These are phyloP conservation scores for Leptodactylus fuscus DNA, from an alignment of 2,113 vertebrate genomes.

Conservation along the genomic window DNA sequence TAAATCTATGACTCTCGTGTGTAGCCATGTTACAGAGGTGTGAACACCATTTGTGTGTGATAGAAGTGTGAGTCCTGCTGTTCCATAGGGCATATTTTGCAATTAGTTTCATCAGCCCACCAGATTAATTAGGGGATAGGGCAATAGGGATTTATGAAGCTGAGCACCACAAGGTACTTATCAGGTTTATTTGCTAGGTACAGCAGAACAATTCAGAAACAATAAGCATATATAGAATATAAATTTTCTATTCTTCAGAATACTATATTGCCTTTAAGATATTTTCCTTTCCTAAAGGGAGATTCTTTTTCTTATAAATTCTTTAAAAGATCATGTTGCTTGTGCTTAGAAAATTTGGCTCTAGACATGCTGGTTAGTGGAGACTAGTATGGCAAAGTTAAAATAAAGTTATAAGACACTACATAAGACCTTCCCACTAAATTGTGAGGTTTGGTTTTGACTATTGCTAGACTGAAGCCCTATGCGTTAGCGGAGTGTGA, in stretches of 20 bases:
- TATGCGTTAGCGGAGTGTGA: no score
- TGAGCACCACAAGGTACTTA: not conserved
- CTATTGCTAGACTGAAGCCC: no score
- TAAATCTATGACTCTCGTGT: not conserved
- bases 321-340: no score
- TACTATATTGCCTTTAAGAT: no score
- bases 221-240: not conserved
- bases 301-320: not conserved
- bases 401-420: no score
- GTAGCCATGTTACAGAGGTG: not conserved
- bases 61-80: not conserved
- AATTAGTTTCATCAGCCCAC: slow-evolving; percentile 1
- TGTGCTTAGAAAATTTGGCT: no score
- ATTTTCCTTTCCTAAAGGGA: not conserved
- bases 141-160: not conserved
- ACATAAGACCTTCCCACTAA: no score
- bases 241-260: not conserved
- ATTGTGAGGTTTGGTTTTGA: no score
- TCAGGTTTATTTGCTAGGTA: not conserved
- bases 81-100: not conserved
- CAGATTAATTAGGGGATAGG: not conserved
- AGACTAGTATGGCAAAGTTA: no score
- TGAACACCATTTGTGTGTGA: not conserved
- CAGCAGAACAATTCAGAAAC: not conserved
- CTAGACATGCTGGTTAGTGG: no score